These are phyloP conservation scores for Cydia fagiglandana DNA, from an alignment of 1,140 invertebrate genomes.

Conservation along the genomic window DNA sequence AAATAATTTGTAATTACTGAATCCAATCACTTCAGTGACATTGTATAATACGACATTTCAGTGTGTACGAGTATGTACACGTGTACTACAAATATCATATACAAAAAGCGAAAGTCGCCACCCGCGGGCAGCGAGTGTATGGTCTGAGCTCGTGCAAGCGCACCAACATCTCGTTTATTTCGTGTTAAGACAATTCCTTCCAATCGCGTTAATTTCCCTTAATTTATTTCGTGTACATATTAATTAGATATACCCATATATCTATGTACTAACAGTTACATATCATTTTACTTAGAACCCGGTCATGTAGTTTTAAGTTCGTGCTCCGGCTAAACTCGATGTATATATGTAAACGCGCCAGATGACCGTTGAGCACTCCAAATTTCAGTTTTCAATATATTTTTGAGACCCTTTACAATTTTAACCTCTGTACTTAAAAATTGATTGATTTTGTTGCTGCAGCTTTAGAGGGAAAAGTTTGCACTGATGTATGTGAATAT, in stretches of 20 bases:
- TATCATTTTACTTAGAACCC: constrained; percentile 64
- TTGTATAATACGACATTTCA: neutral
- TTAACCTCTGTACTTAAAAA: constrained; percentile 47
- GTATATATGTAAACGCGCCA: constrained; percentile 22
- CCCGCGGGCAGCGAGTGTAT: neutral
- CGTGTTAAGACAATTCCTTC: constrained; percentile 30
- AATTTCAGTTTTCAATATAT: constrained; percentile 51
- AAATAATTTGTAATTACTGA: too few species aligned
- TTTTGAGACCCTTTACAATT: constrained; percentile 67
- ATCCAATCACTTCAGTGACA: neutral
- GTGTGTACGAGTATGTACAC: too few species aligned
- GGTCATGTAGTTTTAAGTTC: constrained; percentile 1
- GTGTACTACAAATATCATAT: neutral
- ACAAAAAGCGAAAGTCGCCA: constrained; percentile 11
- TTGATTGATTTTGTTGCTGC: constrained; percentile 39
- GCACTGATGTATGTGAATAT: neutral
- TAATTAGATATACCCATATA: constrained; percentile 33
- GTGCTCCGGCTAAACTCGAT: constrained; percentile 20
- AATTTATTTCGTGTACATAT: constrained; percentile 22
- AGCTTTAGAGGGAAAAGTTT: neutral
- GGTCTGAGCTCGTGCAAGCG: constrained; percentile 22
- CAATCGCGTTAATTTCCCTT: constrained; percentile 21
- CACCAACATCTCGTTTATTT: constrained; percentile 9
- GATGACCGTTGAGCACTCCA: constrained; percentile 24
- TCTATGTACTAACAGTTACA: constrained; percentile 48